A percentile compares a stretch with the other conserved stretches of the same genome.
Conservation (phyloP, 1,140 invertebrate species). For the Charaxes varanes region DNA sequence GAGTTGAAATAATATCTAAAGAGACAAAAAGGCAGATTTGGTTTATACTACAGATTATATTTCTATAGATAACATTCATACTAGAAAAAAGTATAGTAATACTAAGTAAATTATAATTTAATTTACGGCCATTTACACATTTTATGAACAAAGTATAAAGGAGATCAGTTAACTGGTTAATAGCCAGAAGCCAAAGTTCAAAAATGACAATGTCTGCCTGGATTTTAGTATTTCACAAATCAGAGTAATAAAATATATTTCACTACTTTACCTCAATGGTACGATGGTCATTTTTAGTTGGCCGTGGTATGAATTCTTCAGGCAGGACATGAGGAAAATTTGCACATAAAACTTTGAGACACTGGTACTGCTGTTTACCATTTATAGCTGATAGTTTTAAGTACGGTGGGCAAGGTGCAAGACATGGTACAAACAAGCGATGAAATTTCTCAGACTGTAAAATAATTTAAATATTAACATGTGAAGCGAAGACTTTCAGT, state of each 20-base stretch:
- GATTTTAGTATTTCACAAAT: no score
- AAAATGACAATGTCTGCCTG: no score
- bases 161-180: no score
- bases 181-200: no score
- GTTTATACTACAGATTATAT: no score
- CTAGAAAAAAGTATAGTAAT: no score
- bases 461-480: slow-evolving; percentile 5
- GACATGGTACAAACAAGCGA: slow-evolving; percentile 37
- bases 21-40: no score
- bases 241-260: no score
- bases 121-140: not conserved
- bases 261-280: slow-evolving; percentile 35
- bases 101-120: not conserved
- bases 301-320: slow-evolving; percentile 24
- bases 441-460: slow-evolving; percentile 25
- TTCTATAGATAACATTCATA: no score
- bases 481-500: no score
- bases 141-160: no score
- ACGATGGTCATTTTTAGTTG: slow-evolving; percentile 35
- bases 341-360: slow-evolving; percentile 41
- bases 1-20: no score
- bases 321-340: slow-evolving; percentile 31
- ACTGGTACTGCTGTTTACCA: slow-evolving; percentile 33
- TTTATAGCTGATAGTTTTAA: slow-evolving; percentile 40
- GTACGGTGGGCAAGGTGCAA: slow-evolving; percentile 26